Percentiles rank a stretch among this genome's conserved stretches.
Conservation (phyloP, 2,797 vertebrate species). For the Corythornis leucogaster region DNA sequence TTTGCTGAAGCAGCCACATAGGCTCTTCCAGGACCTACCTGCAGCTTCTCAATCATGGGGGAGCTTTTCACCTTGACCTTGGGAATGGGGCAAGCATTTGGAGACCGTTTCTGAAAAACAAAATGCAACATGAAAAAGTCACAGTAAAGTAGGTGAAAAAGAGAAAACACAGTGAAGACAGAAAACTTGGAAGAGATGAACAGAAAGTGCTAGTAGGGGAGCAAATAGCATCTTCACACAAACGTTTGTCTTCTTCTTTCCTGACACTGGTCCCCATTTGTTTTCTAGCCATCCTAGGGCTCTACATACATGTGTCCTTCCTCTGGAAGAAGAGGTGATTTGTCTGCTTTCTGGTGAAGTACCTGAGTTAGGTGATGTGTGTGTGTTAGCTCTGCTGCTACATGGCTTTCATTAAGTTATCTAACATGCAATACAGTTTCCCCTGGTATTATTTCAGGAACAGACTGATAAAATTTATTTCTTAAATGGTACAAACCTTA, state of each 20-base stretch:
- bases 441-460: neutral
- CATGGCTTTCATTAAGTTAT: neutral
- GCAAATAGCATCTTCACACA: neutral
- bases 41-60: conserved; percentile 84
- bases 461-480: neutral
- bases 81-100: conserved; percentile 64
- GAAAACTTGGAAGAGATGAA: neutral
- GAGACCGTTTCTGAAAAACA: conserved; percentile 72
- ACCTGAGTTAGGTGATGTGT: neutral
- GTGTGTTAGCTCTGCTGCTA: neutral
- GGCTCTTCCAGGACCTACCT: conserved; percentile 68
- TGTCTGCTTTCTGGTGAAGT: neutral
- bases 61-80: conserved; percentile 84
- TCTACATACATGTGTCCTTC: neutral
- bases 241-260: neutral
- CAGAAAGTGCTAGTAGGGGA: neutral
- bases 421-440: neutral
- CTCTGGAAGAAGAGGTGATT: neutral
- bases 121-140: neutral
- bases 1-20: neutral
- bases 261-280: neutral
- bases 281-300: neutral
- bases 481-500: neutral
- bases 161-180: neutral
- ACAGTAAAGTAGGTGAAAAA: neutral